phyloP scores from a whole-genome alignment of 2,888 invertebrate genomes.

The Plagodis pulveraria region DNA sequence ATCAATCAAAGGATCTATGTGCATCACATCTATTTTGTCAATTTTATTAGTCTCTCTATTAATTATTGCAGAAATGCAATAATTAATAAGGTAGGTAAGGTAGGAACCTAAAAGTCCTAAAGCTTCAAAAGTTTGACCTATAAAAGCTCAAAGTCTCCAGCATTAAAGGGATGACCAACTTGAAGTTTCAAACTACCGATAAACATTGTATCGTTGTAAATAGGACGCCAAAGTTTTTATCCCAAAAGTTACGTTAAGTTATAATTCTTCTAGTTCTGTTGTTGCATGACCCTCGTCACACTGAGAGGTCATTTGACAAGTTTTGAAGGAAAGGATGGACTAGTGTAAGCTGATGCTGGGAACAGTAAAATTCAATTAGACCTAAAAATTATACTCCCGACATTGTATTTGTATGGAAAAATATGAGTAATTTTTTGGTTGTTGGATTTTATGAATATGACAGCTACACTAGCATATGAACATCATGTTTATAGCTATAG shows the following conservation, averaged over 20 bases:
- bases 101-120: too few relatives aligned
- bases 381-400: not conserved
- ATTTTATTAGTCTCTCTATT: too few relatives aligned
- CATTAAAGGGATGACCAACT: slow-evolving; percentile 8
- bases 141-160: not conserved
- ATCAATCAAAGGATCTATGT: too few relatives aligned
- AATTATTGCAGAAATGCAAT: too few relatives aligned
- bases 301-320: slow-evolving; percentile 32
- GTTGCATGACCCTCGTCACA: slow-evolving; percentile 37
- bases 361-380: slow-evolving; percentile 37
- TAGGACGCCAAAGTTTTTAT: slow-evolving; percentile 30
- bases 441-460: too few relatives aligned
- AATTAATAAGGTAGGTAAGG: too few relatives aligned
- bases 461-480: too few relatives aligned
- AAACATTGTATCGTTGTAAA: slow-evolving; percentile 33
- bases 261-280: slow-evolving; percentile 23
- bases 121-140: not conserved
- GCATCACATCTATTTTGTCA: too few relatives aligned
- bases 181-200: slow-evolving; percentile 24
- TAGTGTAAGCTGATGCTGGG: slow-evolving; percentile 21
- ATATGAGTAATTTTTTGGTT: too few relatives aligned
- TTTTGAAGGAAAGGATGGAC: slow-evolving; percentile 6
- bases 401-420: too few relatives aligned
- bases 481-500: too few relatives aligned
- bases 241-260: slow-evolving; percentile 35